Evolutionary conservation across 64 coral and sea anemone genomes (phyloP).

Genomic region (Actinia equina): DNA sequence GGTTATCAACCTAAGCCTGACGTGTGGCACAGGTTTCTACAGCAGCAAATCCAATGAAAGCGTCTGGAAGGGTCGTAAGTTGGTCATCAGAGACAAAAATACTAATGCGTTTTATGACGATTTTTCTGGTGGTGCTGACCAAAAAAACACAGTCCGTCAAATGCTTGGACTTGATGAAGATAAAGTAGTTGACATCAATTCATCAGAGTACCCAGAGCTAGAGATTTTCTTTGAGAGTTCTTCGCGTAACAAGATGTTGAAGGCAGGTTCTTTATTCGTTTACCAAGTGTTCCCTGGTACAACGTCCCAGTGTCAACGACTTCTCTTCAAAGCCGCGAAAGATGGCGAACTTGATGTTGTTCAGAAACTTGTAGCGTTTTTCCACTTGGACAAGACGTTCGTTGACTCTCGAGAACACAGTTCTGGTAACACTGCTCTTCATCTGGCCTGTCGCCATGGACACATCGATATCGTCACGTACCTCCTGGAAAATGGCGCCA

Average conservation of each 20-base stretch:
- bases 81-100: slow-evolving; percentile 80
- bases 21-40: slow-evolving; percentile 92
- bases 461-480: slow-evolving; percentile 85
- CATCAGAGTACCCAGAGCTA: slow-evolving; percentile 40
- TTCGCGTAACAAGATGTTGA: slow-evolving; percentile 90
- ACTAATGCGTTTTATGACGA: slow-evolving; percentile 80
- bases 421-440: slow-evolving; percentile 90
- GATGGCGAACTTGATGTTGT: slow-evolving; percentile 91
- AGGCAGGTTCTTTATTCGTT: slow-evolving; percentile 84
- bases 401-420: slow-evolving; percentile 85
- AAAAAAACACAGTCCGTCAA: slow-evolving; percentile 73
- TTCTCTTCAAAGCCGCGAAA: slow-evolving; percentile 94
- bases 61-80: slow-evolving; percentile 77
- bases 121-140: slow-evolving; percentile 78
- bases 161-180: slow-evolving; percentile 77
- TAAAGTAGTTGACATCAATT: slow-evolving; percentile 67
- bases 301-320: slow-evolving; percentile 78
- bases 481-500: slow-evolving; percentile 83
- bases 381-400: slow-evolving; percentile 77
- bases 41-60: slow-evolving; percentile 73
- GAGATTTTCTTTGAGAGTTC: slow-evolving; percentile 95
- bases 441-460: slow-evolving; percentile 89
- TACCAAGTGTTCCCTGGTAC: slow-evolving; percentile 96
- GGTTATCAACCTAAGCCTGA: slow-evolving; percentile 86
- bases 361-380: slow-evolving; percentile 90